A percentile compares a stretch with the other conserved stretches of the same genome.
Evolutionary conservation across 2,888 invertebrate species (phyloP).

Genomic region (Craniophora ligustri): DNA sequence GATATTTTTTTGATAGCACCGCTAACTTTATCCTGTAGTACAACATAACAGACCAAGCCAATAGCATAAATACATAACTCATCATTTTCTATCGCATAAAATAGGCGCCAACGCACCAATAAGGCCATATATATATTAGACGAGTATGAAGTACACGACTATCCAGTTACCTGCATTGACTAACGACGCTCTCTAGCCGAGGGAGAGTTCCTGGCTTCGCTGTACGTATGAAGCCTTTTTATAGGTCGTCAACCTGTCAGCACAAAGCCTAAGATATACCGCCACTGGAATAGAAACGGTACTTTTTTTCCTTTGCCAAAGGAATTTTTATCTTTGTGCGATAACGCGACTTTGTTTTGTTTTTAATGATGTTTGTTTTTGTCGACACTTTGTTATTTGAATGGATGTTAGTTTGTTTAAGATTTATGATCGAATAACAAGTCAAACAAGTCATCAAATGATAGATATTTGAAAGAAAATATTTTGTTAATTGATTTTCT

Average conservation of each 20-base stretch:
- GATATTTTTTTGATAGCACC: too few relatives aligned
- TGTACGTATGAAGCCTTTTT: conserved; percentile 77
- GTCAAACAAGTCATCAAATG: too few relatives aligned
- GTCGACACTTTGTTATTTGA: too few relatives aligned
- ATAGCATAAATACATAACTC: background rate
- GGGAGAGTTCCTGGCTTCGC: conserved; percentile 67
- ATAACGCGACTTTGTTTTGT: background rate
- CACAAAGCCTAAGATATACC: conserved; percentile 57
- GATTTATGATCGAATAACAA: too few relatives aligned
- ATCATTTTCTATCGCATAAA: conserved; percentile 11
- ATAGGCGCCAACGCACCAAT: background rate
- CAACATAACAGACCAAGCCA: background rate
- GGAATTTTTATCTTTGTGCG: conserved; percentile 3
- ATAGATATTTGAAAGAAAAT: too few relatives aligned
- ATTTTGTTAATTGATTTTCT: too few relatives aligned
- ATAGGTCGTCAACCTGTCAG: conserved; percentile 80
- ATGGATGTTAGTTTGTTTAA: too few relatives aligned
- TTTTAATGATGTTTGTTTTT: background rate
- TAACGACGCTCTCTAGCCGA: conserved; percentile 69
- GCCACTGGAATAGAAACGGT: conserved; percentile 47
- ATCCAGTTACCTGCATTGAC: conserved; percentile 70
- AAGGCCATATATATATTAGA: conserved; percentile 11
- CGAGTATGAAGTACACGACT: conserved; percentile 46
- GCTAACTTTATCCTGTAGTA: too few relatives aligned
- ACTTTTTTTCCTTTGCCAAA: conserved; percentile 30